Evolutionary conservation across 2,797 vertebrate genomes (phyloP).

Genomic region (Crenuchus spilurus): DNA sequence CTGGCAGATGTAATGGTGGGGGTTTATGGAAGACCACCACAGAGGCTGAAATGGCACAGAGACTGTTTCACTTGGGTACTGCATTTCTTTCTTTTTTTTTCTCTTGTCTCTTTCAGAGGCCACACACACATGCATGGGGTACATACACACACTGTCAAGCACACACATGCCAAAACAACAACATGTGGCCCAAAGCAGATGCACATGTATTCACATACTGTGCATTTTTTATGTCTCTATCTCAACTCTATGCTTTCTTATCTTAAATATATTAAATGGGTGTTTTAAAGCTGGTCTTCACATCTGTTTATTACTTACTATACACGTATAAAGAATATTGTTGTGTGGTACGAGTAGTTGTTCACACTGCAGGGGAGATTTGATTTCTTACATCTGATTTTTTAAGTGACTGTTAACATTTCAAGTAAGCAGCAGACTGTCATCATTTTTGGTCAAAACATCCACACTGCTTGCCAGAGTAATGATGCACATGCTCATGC

Average conservation of each 20-base stretch:
- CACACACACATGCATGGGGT: background rate
- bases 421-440: too few species aligned
- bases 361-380: too few species aligned
- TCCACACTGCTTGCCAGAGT: too few species aligned
- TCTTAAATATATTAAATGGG: too few species aligned
- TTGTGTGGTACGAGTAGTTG: too few species aligned
- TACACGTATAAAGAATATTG: too few species aligned
- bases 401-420: too few species aligned
- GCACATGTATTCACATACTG: constrained; percentile 42
- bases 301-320: too few species aligned
- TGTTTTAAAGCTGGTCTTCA: too few species aligned
- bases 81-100: constrained; percentile 44
- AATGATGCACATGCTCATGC: too few species aligned
- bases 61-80: constrained; percentile 62
- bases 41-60: constrained; percentile 65
- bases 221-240: background rate
- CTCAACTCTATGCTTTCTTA: background rate
- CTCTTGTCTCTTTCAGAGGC: constrained; percentile 39
- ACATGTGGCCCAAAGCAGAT: constrained; percentile 30
- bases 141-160: constrained; percentile 19
- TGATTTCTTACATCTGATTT: too few species aligned
- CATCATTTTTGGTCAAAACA: too few species aligned
- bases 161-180: constrained; percentile 26
- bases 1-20: constrained; percentile 88
- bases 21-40: constrained; percentile 79